These are phyloP conservation scores for Cosmorhoe ocellata DNA, from an alignment of 2,888 invertebrate genomes.

Conservation along the genomic window DNA sequence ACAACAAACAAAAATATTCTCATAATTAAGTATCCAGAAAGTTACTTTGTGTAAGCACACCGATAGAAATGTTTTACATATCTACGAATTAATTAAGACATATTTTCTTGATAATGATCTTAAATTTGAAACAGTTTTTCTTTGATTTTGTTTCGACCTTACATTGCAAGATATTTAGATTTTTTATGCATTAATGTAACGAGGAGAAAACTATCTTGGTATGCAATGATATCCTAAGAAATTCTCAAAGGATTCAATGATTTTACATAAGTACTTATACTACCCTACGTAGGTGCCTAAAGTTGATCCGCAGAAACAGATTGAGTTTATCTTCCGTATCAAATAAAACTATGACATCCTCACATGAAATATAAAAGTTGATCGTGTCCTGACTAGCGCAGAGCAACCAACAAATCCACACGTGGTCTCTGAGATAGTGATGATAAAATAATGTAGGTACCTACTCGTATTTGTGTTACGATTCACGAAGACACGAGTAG, in stretches of 20 bases:
- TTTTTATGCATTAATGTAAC: too few relatives aligned
- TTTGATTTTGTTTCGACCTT: too few relatives aligned
- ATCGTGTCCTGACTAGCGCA: constrained; percentile 22
- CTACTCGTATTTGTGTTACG: constrained; percentile 1
- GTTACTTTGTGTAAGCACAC: too few relatives aligned
- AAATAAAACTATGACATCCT: constrained; percentile 27
- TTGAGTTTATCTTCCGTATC: constrained; percentile 17
- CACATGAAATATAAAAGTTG: constrained; percentile 27
- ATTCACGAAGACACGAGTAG: neutral
- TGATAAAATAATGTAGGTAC: constrained; percentile 3
- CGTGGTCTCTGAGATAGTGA: neutral
- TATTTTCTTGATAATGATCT: too few relatives aligned
- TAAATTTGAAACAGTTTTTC: too few relatives aligned
- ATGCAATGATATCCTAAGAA: neutral
- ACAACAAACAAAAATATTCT: too few relatives aligned
- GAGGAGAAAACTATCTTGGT: neutral
- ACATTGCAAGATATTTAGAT: too few relatives aligned
- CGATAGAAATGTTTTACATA: too few relatives aligned
- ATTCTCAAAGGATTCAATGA: neutral
- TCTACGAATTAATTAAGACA: too few relatives aligned
- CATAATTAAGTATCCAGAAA: too few relatives aligned
- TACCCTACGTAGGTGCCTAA: neutral
- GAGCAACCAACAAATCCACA: neutral
- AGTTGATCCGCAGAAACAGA: constrained; percentile 7
- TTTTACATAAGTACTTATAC: neutral